Conservation (phyloP, 2,888 invertebrate genomes). For the Entomobrya multifasciata region DNA sequence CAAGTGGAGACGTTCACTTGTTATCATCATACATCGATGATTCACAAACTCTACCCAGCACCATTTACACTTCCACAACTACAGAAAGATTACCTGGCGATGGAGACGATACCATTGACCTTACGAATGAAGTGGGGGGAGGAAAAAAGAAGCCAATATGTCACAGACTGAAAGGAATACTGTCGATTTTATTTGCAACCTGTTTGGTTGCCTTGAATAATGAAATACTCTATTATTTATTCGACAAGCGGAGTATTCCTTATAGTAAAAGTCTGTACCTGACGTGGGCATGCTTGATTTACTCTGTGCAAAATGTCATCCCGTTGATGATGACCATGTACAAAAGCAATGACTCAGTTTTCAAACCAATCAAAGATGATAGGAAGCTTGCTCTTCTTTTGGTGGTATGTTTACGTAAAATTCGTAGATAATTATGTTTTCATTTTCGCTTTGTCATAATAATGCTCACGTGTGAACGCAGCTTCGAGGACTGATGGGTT, state of each 20-base stretch:
- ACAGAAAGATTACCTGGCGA: background rate
- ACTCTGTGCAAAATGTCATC: slow-evolving; percentile 1
- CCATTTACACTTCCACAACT: background rate
- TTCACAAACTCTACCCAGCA: background rate
- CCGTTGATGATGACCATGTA: background rate
- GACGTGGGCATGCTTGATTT: slow-evolving; percentile 9
- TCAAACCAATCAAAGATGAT: slow-evolving; percentile 7
- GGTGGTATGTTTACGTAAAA: background rate
- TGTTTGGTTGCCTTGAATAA: background rate
- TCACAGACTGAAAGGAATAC: slow-evolving; percentile 41
- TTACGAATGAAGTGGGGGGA: background rate
- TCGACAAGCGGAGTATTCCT: background rate
- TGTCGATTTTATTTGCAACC: slow-evolving; percentile 46
- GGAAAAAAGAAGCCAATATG: background rate
- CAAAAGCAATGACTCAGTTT: background rate
- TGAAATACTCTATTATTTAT: slow-evolving; percentile 35
- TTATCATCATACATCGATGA: background rate
- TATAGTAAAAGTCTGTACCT: slow-evolving; percentile 28
- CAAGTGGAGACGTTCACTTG: background rate
- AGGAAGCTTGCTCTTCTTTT: background rate
- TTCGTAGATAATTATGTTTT: no score
- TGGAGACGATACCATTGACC: background rate
- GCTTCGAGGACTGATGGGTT: slow-evolving; percentile 41
- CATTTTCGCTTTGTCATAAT: no score
- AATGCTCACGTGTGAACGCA: background rate